Evolutionary conservation across 2,113 vertebrate genomes (phyloP), one percentile per base, ranked within the genome.

Genomic region (Malurus cyaneus): DNA sequence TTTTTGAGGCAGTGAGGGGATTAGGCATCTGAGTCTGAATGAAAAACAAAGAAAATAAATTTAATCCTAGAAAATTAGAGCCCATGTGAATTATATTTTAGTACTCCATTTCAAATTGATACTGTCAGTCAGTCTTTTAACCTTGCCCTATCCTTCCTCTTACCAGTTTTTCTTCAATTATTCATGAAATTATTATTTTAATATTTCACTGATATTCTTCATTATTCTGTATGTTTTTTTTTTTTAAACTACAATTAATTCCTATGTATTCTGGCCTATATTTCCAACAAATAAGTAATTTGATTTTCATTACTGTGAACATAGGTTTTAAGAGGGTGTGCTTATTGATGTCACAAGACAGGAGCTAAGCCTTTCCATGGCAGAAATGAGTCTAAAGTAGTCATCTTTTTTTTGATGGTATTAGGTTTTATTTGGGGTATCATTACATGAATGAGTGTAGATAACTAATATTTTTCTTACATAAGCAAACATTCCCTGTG

Each of bases 271-370:
- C 11, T 46, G 49, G 3, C 74, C 14, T 53, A 0, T 92, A 47
- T 77, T 94, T 86, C 19, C 41, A 54, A 47, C 18, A 21, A 70
- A 65, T 56, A 61, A 39, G 17, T 4, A 3, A 29, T 29, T 44
- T 84, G 26, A 50, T 26, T 81, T 86, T 31, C 41, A 13, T 36
- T 80, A 23, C 12, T 60, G 18, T 6, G 21, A 70, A 39, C 11
- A 8, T 4, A 26, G 3, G 3, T 4, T 59, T 54, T 53, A 15
- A 53, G 54, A 34, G 4, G 2, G 2, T 79, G 5, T 44, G 14
- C 9, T 32, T 56, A 26, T 14, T 12, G 4, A 12, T 77, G 11
- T 9, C 6, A 14, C 7, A 29, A 39, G 54, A 46, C 18, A 56
- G 41, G 10, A 12, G 4, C 19, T 90, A 60, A 66, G 11, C 13